Percentiles rank a stretch among this genome's conserved stretches.
Conservation (phyloP, 2,113 vertebrate species). For the Oostethus manadensis region DNA sequence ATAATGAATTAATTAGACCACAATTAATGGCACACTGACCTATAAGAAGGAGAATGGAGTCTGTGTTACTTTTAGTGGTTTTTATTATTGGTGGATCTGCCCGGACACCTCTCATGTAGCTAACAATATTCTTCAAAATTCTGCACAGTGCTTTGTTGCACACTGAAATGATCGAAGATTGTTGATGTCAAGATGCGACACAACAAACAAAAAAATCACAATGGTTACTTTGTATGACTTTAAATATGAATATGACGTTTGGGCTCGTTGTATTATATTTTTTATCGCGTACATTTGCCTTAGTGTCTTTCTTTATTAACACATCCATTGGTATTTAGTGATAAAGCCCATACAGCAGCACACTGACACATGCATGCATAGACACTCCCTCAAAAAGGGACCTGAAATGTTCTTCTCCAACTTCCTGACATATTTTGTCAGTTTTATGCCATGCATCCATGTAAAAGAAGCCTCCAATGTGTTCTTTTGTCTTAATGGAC, state of each 20-base stretch:
- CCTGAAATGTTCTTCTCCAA: slow-evolving; percentile 11
- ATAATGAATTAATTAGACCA: neutral
- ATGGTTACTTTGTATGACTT: neutral
- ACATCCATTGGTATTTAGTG: slow-evolving; percentile 37
- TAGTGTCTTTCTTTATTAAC: slow-evolving; percentile 52
- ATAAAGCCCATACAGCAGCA: slow-evolving; percentile 45
- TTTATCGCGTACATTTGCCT: slow-evolving; percentile 43
- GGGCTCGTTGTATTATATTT: slow-evolving; percentile 18
- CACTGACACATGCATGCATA: slow-evolving; percentile 63
- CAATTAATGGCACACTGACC: neutral
- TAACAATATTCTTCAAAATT: neutral
- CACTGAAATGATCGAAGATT: neutral
- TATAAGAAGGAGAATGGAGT: neutral
- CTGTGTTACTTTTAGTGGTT: neutral
- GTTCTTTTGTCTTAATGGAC: neutral
- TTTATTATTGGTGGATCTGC: neutral
- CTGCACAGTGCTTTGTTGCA: neutral
- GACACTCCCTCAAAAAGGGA: slow-evolving; percentile 37
- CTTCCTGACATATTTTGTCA: slow-evolving; percentile 8
- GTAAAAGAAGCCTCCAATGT: slow-evolving; percentile 12
- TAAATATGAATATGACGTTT: neutral
- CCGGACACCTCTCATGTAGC: neutral
- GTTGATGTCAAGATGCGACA: neutral
- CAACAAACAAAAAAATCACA: neutral
- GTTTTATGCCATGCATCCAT: slow-evolving; percentile 32